Conservation (phyloP, 2,888 invertebrate species). For the Gymnocheta viridis region DNA sequence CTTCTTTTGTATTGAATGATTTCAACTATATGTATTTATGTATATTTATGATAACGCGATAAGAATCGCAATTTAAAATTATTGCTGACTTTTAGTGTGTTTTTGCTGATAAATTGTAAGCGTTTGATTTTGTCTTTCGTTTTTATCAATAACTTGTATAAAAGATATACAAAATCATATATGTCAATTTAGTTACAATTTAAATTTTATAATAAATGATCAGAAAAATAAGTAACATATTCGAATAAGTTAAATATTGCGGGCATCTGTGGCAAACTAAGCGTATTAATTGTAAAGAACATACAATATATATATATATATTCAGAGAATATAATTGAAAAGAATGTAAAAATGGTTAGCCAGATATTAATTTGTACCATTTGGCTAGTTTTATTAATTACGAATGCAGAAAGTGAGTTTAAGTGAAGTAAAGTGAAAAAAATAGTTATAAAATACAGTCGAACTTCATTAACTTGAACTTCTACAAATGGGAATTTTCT, state of each 20-base stretch:
- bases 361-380: background rate
- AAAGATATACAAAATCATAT: background rate
- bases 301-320: too few relatives aligned
- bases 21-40: slow-evolving; percentile 17
- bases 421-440: background rate
- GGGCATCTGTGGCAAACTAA: background rate
- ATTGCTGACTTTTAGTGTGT: slow-evolving; percentile 21
- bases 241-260: background rate
- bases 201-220: slow-evolving; percentile 31
- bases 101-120: too few relatives aligned
- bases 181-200: slow-evolving; percentile 33
- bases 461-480: too few relatives aligned
- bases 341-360: too few relatives aligned
- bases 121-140: background rate
- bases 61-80: slow-evolving; percentile 49
- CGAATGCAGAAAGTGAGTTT: slow-evolving; percentile 28
- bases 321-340: too few relatives aligned
- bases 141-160: slow-evolving; percentile 29
- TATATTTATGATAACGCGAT: slow-evolving; percentile 64
- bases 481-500: too few relatives aligned
- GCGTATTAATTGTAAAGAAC: background rate
- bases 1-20: slow-evolving; percentile 43
- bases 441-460: too few relatives aligned
- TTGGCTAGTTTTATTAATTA: slow-evolving; percentile 19
- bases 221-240: background rate